Evolutionary conservation across 2,113 vertebrate genomes (phyloP).

Genomic region (Scomber japonicus): DNA sequence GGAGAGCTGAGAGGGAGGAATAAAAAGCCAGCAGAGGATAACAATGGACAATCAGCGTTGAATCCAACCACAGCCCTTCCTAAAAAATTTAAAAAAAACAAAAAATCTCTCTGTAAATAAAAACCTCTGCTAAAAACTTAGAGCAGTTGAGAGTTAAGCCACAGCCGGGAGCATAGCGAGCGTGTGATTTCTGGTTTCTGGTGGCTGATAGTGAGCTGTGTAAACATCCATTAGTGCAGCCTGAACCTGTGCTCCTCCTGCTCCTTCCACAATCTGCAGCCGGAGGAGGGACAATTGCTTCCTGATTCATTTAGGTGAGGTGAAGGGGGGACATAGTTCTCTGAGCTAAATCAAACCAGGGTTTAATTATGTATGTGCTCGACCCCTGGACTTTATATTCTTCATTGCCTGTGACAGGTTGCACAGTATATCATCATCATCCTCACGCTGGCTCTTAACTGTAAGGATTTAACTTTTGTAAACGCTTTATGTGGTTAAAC

Average conservation of each 20-base stretch:
- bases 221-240: constrained; percentile 84
- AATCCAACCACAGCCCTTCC: constrained; percentile 51
- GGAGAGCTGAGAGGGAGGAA: constrained; percentile 59
- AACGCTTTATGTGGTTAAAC: constrained; percentile 11
- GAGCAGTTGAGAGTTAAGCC: constrained; percentile 26
- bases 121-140: constrained; percentile 54
- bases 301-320: constrained; percentile 67
- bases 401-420: constrained; percentile 43
- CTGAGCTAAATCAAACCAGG: constrained; percentile 67
- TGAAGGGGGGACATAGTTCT: constrained; percentile 63
- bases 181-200: constrained; percentile 69
- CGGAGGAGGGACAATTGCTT: constrained; percentile 59
- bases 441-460: constrained; percentile 16
- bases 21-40: constrained; percentile 75
- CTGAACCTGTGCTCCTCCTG: constrained; percentile 67
- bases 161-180: constrained; percentile 7
- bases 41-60: constrained; percentile 80
- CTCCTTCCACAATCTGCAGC: constrained; percentile 68
- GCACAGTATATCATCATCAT: constrained; percentile 37
- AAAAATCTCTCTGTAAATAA: constrained; percentile 38
- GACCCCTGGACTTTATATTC: constrained; percentile 56
- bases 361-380: constrained; percentile 70
- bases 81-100: background rate
- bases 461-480: constrained; percentile 2
- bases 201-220: constrained; percentile 78